Conservation (phyloP, 2,797 vertebrate species). For the Trachops cirrhosus region DNA sequence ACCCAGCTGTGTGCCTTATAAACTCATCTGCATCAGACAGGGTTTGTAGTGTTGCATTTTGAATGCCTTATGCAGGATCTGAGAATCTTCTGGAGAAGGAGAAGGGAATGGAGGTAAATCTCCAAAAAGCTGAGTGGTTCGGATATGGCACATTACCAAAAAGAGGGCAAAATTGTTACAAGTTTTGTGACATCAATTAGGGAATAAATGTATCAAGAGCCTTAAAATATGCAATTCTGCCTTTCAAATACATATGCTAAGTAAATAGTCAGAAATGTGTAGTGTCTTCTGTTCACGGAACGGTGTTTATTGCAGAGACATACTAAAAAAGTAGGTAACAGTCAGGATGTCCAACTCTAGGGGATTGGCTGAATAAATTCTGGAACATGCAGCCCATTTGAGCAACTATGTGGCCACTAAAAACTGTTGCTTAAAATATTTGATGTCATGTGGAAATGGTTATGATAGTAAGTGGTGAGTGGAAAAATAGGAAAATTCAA, state of each 20-base stretch:
- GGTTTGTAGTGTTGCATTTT: not conserved
- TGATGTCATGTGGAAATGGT: conserved; percentile 48
- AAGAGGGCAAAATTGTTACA: not conserved
- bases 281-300: not conserved
- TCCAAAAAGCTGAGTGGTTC: not conserved
- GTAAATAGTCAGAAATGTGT: not conserved
- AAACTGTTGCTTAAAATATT: conserved; percentile 49
- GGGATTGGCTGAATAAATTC: not conserved
- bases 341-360: not conserved
- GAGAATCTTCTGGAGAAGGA: not conserved
- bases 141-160: not conserved
- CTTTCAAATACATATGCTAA: not conserved
- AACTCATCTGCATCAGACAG: not conserved
- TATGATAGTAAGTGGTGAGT: conserved; percentile 45
- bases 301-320: not conserved
- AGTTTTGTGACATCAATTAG: not conserved
- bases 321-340: not conserved
- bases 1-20: not conserved
- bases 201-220: not conserved
- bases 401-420: conserved; percentile 9
- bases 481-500: conserved; percentile 39
- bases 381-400: not conserved
- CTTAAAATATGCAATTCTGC: not conserved
- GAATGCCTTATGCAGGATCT: not conserved
- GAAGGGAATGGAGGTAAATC: not conserved